Base-by-base conservation (phyloP, 1,140 invertebrate genomes). In the Helicoverpa zea region DNA sequence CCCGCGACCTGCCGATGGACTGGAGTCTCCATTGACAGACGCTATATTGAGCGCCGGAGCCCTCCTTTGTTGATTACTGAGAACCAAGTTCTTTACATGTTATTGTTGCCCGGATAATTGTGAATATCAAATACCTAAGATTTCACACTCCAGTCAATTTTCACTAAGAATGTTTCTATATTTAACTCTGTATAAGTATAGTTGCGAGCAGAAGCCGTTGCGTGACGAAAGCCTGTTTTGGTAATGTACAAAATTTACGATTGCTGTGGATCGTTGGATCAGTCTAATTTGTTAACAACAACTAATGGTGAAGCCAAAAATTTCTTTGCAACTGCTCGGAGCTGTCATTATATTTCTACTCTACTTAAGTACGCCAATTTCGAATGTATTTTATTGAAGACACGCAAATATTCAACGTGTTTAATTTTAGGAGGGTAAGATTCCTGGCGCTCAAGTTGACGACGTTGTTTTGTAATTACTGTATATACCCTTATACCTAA, bases 11-110 rank as follows among this genome's bases (percentile, higher is more conserved):
- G 35, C 89, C 92, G 16, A 88, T 94, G 77, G 95, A 95, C 85
- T 95, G 95, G 95, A 95, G 91, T 88, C 84, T 95, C 79, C 95
- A 95, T 95, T 95, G 94, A 95, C 94, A 94, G 89, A 88, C 89
- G 80, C 89, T 92, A 61, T 93, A 94, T 84, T 92, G 94, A 94
- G 91, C 89, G 89, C 90, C 91, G 61, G 85, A 87, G 64, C 84
- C 88, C 82, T 88, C 81, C 70, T 82, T 85, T 85, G 84, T 89
- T 89, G 84, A 86, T 79, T 86, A 90, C 82, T 89, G 73, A 81
- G 58, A 66, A 78, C 61, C 76, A 64, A 64, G 74, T 77, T 77
- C 74, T 77, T 64, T 77, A 43, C 74, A 14, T 64, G 74, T 77
- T 77, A 52, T 64, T 77, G 59, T 77, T 77, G 64, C 18, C 43